These are phyloP conservation scores for Neodon shergylaensis DNA, from an alignment of 2,113 vertebrate species.

Conservation along the genomic window DNA sequence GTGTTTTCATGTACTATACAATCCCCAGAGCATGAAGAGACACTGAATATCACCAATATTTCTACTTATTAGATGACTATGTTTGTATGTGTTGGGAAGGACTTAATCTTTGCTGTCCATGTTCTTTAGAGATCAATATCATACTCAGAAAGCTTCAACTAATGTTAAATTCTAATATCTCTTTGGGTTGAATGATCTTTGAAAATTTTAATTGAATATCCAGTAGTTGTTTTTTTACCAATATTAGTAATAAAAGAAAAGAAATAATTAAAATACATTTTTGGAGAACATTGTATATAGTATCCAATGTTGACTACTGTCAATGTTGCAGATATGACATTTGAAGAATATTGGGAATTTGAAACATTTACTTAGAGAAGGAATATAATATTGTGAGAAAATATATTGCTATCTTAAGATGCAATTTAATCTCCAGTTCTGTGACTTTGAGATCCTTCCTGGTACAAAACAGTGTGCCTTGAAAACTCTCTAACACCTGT, in stretches of 20 bases:
- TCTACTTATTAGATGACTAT: not conserved
- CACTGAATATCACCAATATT: not conserved
- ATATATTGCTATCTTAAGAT: not conserved
- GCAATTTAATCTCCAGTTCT: not conserved
- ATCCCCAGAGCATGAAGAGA: not conserved
- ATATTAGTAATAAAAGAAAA: conserved; percentile 21
- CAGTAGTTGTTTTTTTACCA: not conserved
- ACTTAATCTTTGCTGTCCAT: not conserved
- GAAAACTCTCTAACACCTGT: not conserved
- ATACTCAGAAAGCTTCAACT: not conserved
- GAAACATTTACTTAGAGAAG: conserved; percentile 34
- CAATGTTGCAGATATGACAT: conserved; percentile 14
- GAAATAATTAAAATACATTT: conserved; percentile 33
- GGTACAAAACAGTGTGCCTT: not conserved
- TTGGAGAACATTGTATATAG: not conserved
- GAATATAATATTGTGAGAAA: not conserved
- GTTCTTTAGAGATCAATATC: conserved; percentile 27
- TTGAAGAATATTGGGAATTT: not conserved
- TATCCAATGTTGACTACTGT: conserved; percentile 2
- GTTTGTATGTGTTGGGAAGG: not conserved
- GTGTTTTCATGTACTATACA: not conserved
- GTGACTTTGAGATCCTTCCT: not conserved
- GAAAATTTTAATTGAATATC: not conserved
- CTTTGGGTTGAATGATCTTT: conserved; percentile 36
- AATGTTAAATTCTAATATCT: not conserved